Conservation (phyloP, 92 coral and sea anemone species). For the Porites rus region DNA sequence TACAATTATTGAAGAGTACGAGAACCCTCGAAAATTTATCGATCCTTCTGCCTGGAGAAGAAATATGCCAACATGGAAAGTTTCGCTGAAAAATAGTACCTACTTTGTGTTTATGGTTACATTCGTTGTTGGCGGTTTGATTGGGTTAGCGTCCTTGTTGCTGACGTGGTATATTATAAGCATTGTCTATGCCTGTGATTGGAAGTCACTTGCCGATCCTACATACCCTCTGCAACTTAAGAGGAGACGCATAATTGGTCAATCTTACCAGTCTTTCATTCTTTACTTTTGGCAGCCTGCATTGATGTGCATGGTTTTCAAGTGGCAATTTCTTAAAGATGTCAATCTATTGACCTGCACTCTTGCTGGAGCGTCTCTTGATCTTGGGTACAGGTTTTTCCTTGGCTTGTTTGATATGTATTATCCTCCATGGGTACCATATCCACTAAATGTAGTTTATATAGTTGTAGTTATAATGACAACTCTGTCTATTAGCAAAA, state of each 20-base stretch:
- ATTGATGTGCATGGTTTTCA: constrained; percentile 25
- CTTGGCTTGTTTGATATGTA: constrained; percentile 20
- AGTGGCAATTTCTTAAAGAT: constrained; percentile 37
- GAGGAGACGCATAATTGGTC: constrained; percentile 8
- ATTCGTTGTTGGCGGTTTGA: background rate
- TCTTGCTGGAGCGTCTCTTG: constrained; percentile 27
- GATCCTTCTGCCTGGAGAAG: constrained; percentile 5
- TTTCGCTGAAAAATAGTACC: constrained; percentile 2
- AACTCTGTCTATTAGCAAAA: constrained; percentile 5
- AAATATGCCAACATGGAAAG: background rate
- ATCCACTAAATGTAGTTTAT: constrained; percentile 38
- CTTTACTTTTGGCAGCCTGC: constrained; percentile 39
- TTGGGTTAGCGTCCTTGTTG: background rate
- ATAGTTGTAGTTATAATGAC: background rate
- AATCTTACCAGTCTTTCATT: background rate
- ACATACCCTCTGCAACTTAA: background rate
- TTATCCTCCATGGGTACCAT: constrained; percentile 28
- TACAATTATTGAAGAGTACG: constrained; percentile 13
- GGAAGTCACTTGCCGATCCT: constrained; percentile 4
- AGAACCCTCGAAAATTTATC: background rate
- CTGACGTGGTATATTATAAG: background rate
- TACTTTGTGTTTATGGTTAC: constrained; percentile 10
- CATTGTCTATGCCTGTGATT: constrained; percentile 4
- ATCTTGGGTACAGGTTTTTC: constrained; percentile 33
- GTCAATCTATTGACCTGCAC: constrained; percentile 20